Base-by-base conservation (phyloP, 2,797 vertebrate species). In the Hoplostethus atlanticus region DNA sequence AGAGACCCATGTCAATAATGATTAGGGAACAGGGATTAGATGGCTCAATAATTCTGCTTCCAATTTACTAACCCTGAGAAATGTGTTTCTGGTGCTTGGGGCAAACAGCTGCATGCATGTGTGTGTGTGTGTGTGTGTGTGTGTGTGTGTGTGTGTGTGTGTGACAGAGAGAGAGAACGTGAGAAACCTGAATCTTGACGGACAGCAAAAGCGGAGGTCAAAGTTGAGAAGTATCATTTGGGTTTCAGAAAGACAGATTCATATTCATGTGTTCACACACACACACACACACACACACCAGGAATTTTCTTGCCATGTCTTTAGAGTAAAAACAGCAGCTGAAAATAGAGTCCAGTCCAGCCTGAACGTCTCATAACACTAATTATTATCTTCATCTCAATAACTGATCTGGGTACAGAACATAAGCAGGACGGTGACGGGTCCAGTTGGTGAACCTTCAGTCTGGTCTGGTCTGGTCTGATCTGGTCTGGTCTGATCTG, bases 161-260 rank as follows among this genome's bases (percentile, higher is more conserved):
- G 50, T 17, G 6, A 55, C 12, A 3, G 6, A 15, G 17, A 17
- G 21, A 48, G 9, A 10, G 6, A 50, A 36, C 40, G 38, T 40
- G 17, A 25, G 40, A 79, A 71, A 68, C 11, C 5, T 38, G 40
- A 76, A 69, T 42, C 51, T 53, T 76, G 52, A 85, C 57, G n/a
- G 71, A 76, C 55, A 31, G 60, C 30, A 5, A 63, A 62, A 34
- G 31, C n/a, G 40, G 40, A 79, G 82, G 73, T 78, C 73, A 76
- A 62, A 80, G 57, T 71, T 62, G 30, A 73, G 73, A 81, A 44
- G 56, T 25, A 64, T 58, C 2, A 1, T 25, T 76, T 66, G 2
- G 50, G 21, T 67, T 84, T 81, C 34, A 34, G 34, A 34, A 34
- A 34, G 34, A 4, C 4, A 3, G 34, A 34, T 6, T 34, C 67